A percentile compares a stretch with the other conserved stretches of the same genome.
These are phyloP conservation scores for Globicephala melas DNA, from an alignment of 2,113 vertebrate genomes.

Conservation along the genomic window DNA sequence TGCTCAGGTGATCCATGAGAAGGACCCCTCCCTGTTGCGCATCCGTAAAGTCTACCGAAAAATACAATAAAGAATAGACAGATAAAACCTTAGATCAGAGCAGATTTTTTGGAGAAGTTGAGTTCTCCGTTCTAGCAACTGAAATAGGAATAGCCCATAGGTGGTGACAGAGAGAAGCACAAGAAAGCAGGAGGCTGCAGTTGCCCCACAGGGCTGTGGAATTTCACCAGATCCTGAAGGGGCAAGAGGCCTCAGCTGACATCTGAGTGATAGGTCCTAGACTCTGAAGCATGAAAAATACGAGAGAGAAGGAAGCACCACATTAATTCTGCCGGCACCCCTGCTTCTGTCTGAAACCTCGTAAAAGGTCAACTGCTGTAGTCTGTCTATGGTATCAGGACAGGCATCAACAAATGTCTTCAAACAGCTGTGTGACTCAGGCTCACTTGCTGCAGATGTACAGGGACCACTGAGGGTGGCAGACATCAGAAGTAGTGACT, in stretches of 20 bases:
- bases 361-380: background rate
- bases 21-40: background rate
- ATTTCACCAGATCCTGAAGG: background rate
- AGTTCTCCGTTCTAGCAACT: background rate
- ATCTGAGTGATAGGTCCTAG: background rate
- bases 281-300: background rate
- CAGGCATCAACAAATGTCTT: background rate
- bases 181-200: background rate
- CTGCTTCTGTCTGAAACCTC: background rate
- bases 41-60: background rate
- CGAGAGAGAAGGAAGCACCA: background rate
- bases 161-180: background rate
- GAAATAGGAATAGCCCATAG: background rate
- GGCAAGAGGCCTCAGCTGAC: background rate
- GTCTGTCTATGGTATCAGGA: background rate
- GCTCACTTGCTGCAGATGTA: background rate
- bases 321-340: background rate
- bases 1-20: background rate
- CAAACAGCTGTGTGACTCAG: background rate
- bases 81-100: background rate
- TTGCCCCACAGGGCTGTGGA: background rate
- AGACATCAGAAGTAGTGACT: background rate
- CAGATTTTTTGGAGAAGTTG: background rate
- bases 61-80: background rate
- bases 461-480: background rate